Percentiles rank a stretch among this genome's conserved stretches.
These are phyloP conservation scores for Tortrix viridana DNA, from an alignment of 2,888 invertebrate genomes.

Conservation along the genomic window DNA sequence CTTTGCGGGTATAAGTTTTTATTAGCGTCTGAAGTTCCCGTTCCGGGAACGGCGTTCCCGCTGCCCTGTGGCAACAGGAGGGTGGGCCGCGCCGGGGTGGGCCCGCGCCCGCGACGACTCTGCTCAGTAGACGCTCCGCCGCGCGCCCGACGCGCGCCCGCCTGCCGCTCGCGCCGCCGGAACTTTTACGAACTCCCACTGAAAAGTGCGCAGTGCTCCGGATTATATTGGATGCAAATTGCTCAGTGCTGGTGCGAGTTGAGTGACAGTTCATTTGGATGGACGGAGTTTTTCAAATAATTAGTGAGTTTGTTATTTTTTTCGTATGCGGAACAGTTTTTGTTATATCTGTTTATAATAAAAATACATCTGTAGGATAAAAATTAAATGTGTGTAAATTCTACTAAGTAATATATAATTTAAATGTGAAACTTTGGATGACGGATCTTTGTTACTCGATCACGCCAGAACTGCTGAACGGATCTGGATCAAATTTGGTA, in stretches of 20 bases:
- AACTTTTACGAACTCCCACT: conserved; percentile 32
- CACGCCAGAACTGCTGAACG: too few species aligned
- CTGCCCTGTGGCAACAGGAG: conserved; percentile 38
- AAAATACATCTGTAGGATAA: too few species aligned
- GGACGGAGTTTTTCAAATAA: conserved; percentile 25
- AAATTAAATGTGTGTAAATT: too few species aligned
- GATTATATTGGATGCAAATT: conserved; percentile 58
- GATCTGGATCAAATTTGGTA: too few species aligned
- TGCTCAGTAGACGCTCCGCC: conserved; percentile 13
- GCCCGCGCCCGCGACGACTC: conserved; percentile 15
- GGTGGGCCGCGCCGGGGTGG: conserved; percentile 27
- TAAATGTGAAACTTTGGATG: too few species aligned
- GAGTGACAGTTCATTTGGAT: conserved; percentile 34
- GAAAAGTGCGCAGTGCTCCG: conserved; percentile 49
- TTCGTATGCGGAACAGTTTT: not conserved
- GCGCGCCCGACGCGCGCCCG: conserved; percentile 14
- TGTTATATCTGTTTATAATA: not conserved
- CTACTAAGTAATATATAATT: too few species aligned
- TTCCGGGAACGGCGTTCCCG: too few species aligned
- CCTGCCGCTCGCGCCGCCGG: conserved; percentile 9
- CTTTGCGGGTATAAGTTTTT: conserved; percentile 38
- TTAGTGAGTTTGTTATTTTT: conserved; percentile 29
- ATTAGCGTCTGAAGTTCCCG: conserved; percentile 35
- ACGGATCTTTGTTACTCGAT: too few species aligned
- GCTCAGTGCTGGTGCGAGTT: conserved; percentile 44